Base-by-base conservation (phyloP, 2,888 invertebrate species). In the Lasioglossum morio region DNA sequence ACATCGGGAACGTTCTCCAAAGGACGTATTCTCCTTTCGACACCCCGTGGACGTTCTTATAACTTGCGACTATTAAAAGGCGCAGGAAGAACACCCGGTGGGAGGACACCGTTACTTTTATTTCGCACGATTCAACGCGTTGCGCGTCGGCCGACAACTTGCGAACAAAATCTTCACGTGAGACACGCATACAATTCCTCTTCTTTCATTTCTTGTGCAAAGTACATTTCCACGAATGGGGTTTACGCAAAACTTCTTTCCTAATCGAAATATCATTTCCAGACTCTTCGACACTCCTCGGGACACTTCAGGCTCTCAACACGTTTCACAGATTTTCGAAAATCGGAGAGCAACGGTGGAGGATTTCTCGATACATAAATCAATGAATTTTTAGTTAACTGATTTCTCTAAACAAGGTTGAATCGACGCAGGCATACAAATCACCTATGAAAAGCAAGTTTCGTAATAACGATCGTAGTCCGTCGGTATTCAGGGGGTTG, bases 81-180 rank as follows among this genome's bases (percentile, higher is more conserved):
- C 72, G 77, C 86, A 87, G 86, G 86, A 87, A 87, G 86, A 72
- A 87, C 86, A 63, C 86, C 86, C 75, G 86, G 46, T 0, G 86
- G 30, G 81, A 77, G 46, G 66, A 82, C 79, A 75, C 72, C 69
- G 27, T 81, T 66, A 40, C 76, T 72, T 75, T 60, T 79, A 66
- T 77, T 53, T 78, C 63, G 77, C 19, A n/a, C 48, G 72, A 57
- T 76, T 40, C 63, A 48, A 73, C 69, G 74, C 48, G 23, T 83
- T 40, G 73, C 72, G 60, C 72, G 43, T 48, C 30, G 23, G 19
- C 19, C 14, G n/a, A 63, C 63, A 63, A 63, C 63, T 16, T 14
- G 63, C 63, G 63, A 30, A 63, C 63, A 30, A 63, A 63, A 30
- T 63, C 63, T 63, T 30, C 63, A 1, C 63, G 27, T 30, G 27